Evolutionary conservation across 2,797 vertebrate genomes (phyloP).

Genomic region (Crypturellus tataupa): DNA sequence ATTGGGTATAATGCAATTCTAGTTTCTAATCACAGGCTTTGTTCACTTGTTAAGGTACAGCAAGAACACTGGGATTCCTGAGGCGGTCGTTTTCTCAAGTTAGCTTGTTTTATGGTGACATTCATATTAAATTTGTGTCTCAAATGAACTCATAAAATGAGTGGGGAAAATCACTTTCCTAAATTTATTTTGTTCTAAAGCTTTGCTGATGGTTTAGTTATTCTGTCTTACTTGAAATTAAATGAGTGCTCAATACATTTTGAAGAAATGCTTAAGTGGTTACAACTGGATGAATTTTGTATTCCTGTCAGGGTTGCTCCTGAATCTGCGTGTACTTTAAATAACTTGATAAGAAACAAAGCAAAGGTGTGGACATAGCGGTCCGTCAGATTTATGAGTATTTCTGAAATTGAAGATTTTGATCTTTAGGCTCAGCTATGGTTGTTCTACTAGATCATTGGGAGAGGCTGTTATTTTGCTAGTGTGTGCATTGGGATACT

Average conservation of each 20-base stretch:
- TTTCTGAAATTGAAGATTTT: not conserved
- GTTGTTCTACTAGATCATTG: too few relatives aligned
- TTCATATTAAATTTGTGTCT: constrained; percentile 35
- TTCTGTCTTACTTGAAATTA: constrained; percentile 24
- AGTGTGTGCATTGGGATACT: not conserved
- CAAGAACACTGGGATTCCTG: not conserved
- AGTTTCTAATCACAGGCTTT: constrained; percentile 2
- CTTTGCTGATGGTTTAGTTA: constrained; percentile 41
- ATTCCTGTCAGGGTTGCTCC: not conserved
- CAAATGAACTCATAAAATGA: constrained; percentile 37
- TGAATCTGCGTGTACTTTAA: not conserved
- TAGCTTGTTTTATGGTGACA: constrained; percentile 25
- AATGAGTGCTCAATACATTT: constrained; percentile 8
- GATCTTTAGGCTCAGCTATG: not conserved
- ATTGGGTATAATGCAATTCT: not conserved
- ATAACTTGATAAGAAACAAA: not conserved
- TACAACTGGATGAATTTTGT: not conserved
- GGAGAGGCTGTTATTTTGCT: not conserved
- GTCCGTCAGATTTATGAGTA: not conserved
- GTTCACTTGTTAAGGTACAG: constrained; percentile 1
- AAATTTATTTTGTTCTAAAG: constrained; percentile 27
- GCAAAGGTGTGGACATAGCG: not conserved
- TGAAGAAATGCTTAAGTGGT: not conserved
- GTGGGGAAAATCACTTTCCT: not conserved
- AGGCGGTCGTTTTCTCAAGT: not conserved